Base-by-base conservation (phyloP, 2,888 invertebrate species). In the Drosophila aldrichi region DNA sequence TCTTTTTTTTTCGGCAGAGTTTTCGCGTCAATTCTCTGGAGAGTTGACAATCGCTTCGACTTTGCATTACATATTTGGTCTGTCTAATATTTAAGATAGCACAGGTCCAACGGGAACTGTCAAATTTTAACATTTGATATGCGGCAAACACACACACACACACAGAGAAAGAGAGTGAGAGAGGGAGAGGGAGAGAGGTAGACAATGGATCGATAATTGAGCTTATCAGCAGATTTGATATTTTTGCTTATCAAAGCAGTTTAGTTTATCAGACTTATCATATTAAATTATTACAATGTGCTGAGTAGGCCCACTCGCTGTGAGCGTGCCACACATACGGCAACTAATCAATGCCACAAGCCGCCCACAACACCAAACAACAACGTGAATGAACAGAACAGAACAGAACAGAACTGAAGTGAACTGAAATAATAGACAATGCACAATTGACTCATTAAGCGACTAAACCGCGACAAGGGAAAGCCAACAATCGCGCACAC, bases 391-490 rank as follows among this genome's bases (percentile, higher is more conserved):
- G 51, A 43, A n/a, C 40, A 40, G 43, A 66, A n/a, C n/a, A n/a
- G n/a, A n/a, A n/a, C n/a, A n/a, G n/a, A n/a, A n/a, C n/a, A n/a
- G n/a, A n/a, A n/a, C n/a, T n/a, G n/a, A n/a, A n/a, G n/a, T n/a
- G n/a, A n/a, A 41, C 25, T 36, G 22, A 58, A 65, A 70, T 79
- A 66, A 77, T 70, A 44, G 70, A 46, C 73, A 76, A 48, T 59
- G 89, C 85, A 84, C 84, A 88, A 90, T 85, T 90, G 90, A 82
- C 87, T 86, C 90, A 86, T 90, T 90, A 90, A 78, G 78, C 82
- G 72, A 74, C 86, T 76, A 86, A 88, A 86, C 86, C 90, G 89
- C 86, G 86, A 79, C 76, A 71, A 74, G 89, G 69, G 70, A 68
- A 63, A 60, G 74, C 70, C 74, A 62, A 67, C 56, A 61, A 58